Evolutionary conservation across 2,113 vertebrate genomes (phyloP), one percentile per base, ranked within the genome.

Genomic region (Sinosuthora webbiana): DNA sequence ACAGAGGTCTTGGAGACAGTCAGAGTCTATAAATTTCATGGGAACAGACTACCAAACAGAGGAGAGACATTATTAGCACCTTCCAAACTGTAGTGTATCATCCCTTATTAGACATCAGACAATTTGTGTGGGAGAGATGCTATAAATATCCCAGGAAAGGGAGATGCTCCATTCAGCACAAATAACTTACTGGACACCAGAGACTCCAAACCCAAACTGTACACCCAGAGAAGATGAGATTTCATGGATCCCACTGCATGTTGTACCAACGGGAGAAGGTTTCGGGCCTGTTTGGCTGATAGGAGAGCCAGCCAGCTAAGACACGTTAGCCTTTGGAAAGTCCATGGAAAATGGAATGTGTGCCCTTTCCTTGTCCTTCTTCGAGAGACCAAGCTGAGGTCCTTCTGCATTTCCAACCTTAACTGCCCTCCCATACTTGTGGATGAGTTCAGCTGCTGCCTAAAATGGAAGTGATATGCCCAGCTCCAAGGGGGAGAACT

Each of bases 21-120:
- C 90, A 81, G 91, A 83, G 80, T 41, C 83, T 75, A 91, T 94
- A 94, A 90, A 97, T 94, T 89, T 92, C 73, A 81, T 4, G 37
- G 73, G 44, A 94, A 60, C 60, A 81, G 76, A 89, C 64, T 82
- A 64, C 73, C 83, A 87, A 95, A 91, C 77, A 75, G 89, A 93
- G 68, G 67, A 93, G 69, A 96, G 73, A 68, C 69, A 56, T 91
- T 81, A 94, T 96, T 92, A 96, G 95, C 83, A 89, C 89, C 86
- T 87, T 87, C 76, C 80, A 83, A 93, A 91, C 86, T 16, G 47
- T 70, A 67, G 76, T 71, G 86, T 67, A 92, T 83, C 83, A 94
- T 75, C 83, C 68, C 69, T 67, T 84, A 93, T 96, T 95, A 96
- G 86, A 83, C 73, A 92, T 57, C 50, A 96, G 69, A 89, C 80